Percentiles rank a stretch among this genome's conserved stretches.
Evolutionary conservation across 2,888 invertebrate genomes (phyloP).

Genomic region (Agrilus cyanescens): DNA sequence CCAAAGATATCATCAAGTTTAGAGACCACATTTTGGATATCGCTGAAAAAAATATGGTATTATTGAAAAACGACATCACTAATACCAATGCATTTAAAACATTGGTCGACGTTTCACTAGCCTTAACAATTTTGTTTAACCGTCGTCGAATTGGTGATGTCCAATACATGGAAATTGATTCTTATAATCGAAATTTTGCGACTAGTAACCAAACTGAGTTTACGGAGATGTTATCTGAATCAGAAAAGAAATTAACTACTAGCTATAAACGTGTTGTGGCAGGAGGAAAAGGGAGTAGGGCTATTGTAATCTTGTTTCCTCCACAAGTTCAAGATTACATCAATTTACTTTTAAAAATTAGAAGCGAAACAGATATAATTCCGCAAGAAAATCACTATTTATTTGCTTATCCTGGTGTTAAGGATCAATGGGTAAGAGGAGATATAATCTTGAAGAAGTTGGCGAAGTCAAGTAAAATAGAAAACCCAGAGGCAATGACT

Average conservation of each 20-base stretch:
- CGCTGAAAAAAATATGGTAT: conserved; percentile 2
- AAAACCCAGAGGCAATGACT: conserved; percentile 6
- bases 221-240: conserved; percentile 6
- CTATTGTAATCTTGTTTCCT: conserved; percentile 10
- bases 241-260: conserved; percentile 6
- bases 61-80: conserved; percentile 2
- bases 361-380: conserved; percentile 5
- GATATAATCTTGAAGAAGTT: conserved; percentile 6
- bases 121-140: conserved; percentile 5
- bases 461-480: conserved; percentile 4
- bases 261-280: conserved; percentile 9
- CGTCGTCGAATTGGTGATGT: conserved; percentile 9
- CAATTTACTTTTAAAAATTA: conserved; percentile 9
- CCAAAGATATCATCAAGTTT: conserved; percentile 8
- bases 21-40: conserved; percentile 3
- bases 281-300: conserved; percentile 10
- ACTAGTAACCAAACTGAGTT: conserved; percentile 8
- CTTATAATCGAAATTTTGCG: conserved; percentile 6
- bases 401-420: conserved; percentile 8
- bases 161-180: conserved; percentile 4
- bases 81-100: conserved; percentile 3
- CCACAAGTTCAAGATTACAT: conserved; percentile 7
- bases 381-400: conserved; percentile 9
- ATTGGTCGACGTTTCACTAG: conserved; percentile 6
- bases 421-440: conserved; percentile 7